Base-by-base conservation (phyloP, 2,113 vertebrate genomes). In the Montifringilla adamsi region DNA sequence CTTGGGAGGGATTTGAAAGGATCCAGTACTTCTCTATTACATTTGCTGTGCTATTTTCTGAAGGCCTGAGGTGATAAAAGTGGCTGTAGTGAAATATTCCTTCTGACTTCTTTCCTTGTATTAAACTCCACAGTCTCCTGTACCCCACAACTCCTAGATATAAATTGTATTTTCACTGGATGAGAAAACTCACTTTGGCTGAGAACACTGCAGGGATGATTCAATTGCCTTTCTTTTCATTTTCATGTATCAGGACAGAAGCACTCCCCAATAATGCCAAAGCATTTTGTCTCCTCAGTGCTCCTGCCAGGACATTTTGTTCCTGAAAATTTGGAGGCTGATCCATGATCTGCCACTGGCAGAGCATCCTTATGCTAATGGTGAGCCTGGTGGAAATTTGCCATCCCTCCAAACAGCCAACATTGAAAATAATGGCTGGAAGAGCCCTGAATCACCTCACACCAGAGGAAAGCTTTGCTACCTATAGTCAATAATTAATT, bases 281-380 rank as follows among this genome's bases (percentile, higher is more conserved):
- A 58, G 63, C 49, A 35, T 80, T 88, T 80, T 90, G 46, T 63
- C 77, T 91, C 68, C 64, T 89, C 60, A 7, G 39, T 44, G 31
- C 37, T 89, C 58, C 81, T 93, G 69, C 70, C 63, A 83, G 89
- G 27, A 93, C 73, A 67, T 80, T 90, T 88, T 86, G 76, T 86
- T 70, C 86, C 53, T 27, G 35, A 78, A 78, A 75, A 72, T 75
- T 4, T 72, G 60, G 59, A 86, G 64, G 39, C 73, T 86, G 55
- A 69, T 80, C 63, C 67, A 4, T 37, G 68, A n/a, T 66, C 17
- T 15, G 19, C 17, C 67, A 44, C 70, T 92, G 68, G 75, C 83
- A 93, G 83, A 92, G 72, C 28, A 56, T 66, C 87, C 63, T 41
- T 11, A 28, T 58, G 81, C 58, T 74, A 7, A 13, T 13, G 56